Base-by-base conservation (phyloP, 2,888 invertebrate species). In the Athripsodes cinereus region DNA sequence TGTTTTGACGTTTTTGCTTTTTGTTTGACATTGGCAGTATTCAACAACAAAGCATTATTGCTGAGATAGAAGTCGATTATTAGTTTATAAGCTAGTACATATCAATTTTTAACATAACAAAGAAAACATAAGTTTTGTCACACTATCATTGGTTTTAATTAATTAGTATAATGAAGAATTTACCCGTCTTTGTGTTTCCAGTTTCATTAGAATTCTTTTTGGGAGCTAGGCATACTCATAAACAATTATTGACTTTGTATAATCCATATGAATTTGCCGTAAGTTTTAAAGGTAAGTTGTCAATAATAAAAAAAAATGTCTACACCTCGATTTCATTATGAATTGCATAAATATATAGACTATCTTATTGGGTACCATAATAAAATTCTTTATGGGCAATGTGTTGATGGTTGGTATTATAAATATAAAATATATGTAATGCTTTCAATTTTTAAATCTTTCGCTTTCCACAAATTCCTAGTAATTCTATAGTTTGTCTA, bases 161-260 rank as follows among this genome's bases (percentile, higher is more conserved):
- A n/a, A n/a, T n/a, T n/a, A n/a, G n/a, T 26, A 3, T 10, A 52
- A 78, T 78, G 78, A 77, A 79, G 69, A 85, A 85, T 74, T 80
- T 91, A 68, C 91, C 92, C 62, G 88, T 92, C 53, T 91, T 92
- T 73, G 89, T 89, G 51, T 90, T 89, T 69, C 92, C 92, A 21
- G 82, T 85, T 57, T 81, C 82, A 34, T 74, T 92, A 62, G 86
- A 85, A 64, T 92, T 92, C 72, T 88, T 83, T 72, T 73, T 88
- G 65, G 86, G 83, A 66, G 87, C 90, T 64, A 85, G 86, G 66
- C 81, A 84, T 53, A 85, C 88, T 2, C 88, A 91, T 70, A 91
- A 90, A 71, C 90, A 91, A 72, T 76, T 90, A 53, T 70, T 93
- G 60, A 90, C 90, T 34, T 76, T 93, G 34, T 91, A 90, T 70